phyloP scores from a whole-genome alignment of 2,113 vertebrate genomes.

The Pteronura brasiliensis region DNA sequence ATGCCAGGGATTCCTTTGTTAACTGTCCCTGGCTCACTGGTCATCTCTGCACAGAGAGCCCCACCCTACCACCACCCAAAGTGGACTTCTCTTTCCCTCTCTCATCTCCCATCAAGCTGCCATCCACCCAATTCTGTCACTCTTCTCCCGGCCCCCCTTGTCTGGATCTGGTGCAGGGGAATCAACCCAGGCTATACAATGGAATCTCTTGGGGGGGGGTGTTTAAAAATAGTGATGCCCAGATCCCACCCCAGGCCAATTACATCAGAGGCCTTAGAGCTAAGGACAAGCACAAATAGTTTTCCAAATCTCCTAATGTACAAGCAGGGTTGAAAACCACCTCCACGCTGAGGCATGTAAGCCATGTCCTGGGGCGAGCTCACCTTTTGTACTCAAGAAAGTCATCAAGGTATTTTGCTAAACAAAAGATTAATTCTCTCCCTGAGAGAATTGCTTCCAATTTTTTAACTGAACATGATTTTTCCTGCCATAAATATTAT shows the following conservation, averaged over 20 bases:
- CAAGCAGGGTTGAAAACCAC: neutral
- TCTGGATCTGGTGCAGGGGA: neutral
- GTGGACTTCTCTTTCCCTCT: neutral
- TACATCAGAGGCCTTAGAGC: neutral
- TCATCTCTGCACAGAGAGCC: neutral
- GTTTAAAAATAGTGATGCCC: neutral
- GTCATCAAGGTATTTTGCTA: constrained; percentile 30
- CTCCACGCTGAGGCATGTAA: neutral
- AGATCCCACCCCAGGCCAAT: neutral
- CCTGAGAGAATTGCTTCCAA: neutral
- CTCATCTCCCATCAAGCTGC: neutral
- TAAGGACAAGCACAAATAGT: rapidly evolving
- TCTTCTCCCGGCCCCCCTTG: neutral
- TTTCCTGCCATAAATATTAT: constrained; percentile 39
- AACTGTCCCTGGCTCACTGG: neutral
- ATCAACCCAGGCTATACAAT: neutral
- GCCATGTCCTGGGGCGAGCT: neutral
- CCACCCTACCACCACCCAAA: no score
- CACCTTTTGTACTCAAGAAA: neutral
- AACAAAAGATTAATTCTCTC: constrained; percentile 68
- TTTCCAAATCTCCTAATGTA: neutral
- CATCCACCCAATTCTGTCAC: neutral
- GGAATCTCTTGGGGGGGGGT: neutral
- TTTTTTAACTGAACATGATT: constrained; percentile 20
- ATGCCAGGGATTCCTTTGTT: neutral